A percentile compares a stretch with the other conserved stretches of the same genome.
Evolutionary conservation across 2,888 invertebrate genomes (phyloP).

Genomic region (Nomada flava): DNA sequence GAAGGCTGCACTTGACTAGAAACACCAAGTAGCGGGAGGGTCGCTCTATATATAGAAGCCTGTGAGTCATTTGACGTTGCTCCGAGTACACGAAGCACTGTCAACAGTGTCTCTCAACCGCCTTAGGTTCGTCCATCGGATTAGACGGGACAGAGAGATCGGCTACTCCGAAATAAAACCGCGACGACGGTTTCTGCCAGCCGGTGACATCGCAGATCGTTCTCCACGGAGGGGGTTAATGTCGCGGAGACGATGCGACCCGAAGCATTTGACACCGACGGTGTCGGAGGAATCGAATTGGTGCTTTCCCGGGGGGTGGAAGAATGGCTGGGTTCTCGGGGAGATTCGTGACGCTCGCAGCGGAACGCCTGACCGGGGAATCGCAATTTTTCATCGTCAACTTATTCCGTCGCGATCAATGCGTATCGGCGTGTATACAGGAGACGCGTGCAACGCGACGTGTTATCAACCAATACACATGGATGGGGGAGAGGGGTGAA

Average conservation of each 20-base stretch:
- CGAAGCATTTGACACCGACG: neutral
- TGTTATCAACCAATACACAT: conserved; percentile 1
- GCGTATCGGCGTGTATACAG: neutral
- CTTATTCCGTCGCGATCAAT: conserved; percentile 10
- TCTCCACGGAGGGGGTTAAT: conserved; percentile 45
- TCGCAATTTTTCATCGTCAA: conserved; percentile 22
- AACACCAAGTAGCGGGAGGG: conserved; percentile 77
- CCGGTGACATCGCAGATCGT: conserved; percentile 15
- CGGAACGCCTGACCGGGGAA: conserved; percentile 20
- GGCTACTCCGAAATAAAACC: neutral
- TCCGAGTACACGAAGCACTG: conserved; percentile 69
- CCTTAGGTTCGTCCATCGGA: conserved; percentile 6
- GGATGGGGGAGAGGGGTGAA: no score
- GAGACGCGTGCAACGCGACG: neutral
- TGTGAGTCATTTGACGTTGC: conserved; percentile 77
- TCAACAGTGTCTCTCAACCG: conserved; percentile 77
- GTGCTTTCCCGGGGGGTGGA: conserved; percentile 26
- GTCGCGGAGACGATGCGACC: conserved; percentile 15
- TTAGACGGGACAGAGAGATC: conserved; percentile 3
- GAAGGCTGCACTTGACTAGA: conserved; percentile 80
- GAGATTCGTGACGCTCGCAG: conserved; percentile 22
- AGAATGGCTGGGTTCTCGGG: conserved; percentile 27
- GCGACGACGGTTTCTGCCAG: conserved; percentile 37
- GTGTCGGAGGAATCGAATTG: conserved; percentile 33
- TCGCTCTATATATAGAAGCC: conserved; percentile 76